phyloP scores from a whole-genome alignment of 1,140 invertebrate species.

The Drosophila kanapiae region DNA sequence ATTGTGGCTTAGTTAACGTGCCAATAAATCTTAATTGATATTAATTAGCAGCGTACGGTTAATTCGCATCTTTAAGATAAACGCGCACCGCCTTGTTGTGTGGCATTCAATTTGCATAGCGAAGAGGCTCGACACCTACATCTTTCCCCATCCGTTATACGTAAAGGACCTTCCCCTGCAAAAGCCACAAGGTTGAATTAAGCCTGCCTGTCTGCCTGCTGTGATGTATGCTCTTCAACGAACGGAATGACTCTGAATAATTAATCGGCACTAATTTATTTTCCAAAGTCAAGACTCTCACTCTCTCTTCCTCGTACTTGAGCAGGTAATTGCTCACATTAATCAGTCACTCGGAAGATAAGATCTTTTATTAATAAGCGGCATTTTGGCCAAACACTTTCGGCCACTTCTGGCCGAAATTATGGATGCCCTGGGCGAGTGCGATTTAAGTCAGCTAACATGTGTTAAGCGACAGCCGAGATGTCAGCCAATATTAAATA shows the following conservation, averaged over 20 bases:
- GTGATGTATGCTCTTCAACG: slow-evolving; percentile 11
- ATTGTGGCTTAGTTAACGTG: slow-evolving; percentile 43
- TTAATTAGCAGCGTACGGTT: slow-evolving; percentile 63
- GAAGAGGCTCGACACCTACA: background rate
- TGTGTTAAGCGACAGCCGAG: slow-evolving; percentile 41
- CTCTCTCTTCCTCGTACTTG: slow-evolving; percentile 9
- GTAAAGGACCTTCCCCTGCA: slow-evolving; percentile 9
- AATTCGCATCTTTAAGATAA: slow-evolving; percentile 58
- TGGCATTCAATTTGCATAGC: slow-evolving; percentile 60
- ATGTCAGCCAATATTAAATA: slow-evolving; percentile 49
- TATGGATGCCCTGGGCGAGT: slow-evolving; percentile 33
- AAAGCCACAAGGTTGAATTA: slow-evolving; percentile 32
- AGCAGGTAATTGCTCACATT: slow-evolving; percentile 60
- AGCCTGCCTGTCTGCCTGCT: background rate
- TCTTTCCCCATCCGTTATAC: background rate
- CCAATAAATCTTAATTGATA: slow-evolving; percentile 61
- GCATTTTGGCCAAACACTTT: slow-evolving; percentile 21
- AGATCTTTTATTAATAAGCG: slow-evolving; percentile 46
- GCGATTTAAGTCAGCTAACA: slow-evolving; percentile 49
- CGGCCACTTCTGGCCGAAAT: slow-evolving; percentile 23
- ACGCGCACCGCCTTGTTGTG: slow-evolving; percentile 37
- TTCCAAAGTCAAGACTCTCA: slow-evolving; percentile 16
- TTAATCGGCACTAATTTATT: slow-evolving; percentile 69
- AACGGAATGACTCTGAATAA: slow-evolving; percentile 37
- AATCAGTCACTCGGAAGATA: slow-evolving; percentile 53